These are phyloP conservation scores for Lottia gigantea DNA, from an alignment of 2,888 invertebrate genomes.

Conservation along the genomic window DNA sequence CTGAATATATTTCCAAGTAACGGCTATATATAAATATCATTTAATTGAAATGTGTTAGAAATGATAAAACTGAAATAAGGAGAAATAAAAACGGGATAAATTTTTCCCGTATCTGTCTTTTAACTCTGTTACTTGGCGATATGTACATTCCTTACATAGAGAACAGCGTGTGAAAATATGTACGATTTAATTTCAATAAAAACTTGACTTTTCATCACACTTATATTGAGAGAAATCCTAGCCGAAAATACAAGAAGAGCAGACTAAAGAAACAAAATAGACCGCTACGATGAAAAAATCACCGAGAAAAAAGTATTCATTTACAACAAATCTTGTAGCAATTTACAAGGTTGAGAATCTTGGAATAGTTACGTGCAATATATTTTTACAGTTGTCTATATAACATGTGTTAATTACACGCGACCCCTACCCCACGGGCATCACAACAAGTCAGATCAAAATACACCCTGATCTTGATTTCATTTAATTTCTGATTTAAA, in stretches of 20 bases:
- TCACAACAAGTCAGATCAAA: no score
- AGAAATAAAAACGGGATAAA: conserved; percentile 7
- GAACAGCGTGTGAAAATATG: conserved; percentile 4
- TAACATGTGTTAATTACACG: conserved; percentile 21
- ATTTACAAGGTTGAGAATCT: conserved; percentile 16
- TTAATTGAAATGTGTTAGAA: no score
- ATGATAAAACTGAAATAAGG: background rate
- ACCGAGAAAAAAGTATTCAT: background rate
- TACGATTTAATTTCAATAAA: conserved; percentile 2
- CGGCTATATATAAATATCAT: no score
- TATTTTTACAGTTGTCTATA: conserved; percentile 32
- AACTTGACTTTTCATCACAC: conserved; percentile 6
- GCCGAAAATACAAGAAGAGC: background rate
- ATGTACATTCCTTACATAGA: background rate
- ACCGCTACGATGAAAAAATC: background rate
- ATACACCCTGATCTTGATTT: no score
- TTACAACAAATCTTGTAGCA: conserved; percentile 13
- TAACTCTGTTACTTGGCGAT: background rate
- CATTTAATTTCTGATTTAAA: no score
- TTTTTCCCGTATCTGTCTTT: background rate
- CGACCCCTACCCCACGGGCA: conserved; percentile 9
- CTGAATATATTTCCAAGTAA: no score
- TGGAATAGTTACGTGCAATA: conserved; percentile 18
- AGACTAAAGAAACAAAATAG: background rate
- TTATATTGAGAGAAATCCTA: conserved; percentile 4